These are phyloP conservation scores for Cyprinodon variegatus DNA, from an alignment of 2,113 vertebrate genomes.

Conservation along the genomic window DNA sequence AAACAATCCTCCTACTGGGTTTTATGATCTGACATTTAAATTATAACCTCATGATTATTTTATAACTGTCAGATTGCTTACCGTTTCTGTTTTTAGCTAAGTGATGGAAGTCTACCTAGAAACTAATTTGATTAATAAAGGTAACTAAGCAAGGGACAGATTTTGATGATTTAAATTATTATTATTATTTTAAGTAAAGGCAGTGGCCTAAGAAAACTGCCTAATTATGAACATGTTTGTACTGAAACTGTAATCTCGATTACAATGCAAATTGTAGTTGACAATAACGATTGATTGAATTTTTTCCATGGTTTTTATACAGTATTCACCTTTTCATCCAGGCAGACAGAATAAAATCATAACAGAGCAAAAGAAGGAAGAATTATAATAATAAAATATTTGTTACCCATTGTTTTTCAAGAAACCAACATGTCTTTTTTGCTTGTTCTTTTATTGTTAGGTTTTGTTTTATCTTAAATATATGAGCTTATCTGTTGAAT, in stretches of 20 bases:
- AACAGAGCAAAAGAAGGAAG: background rate
- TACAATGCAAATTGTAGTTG: too few relatives aligned
- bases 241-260: too few relatives aligned
- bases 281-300: too few relatives aligned
- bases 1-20: background rate
- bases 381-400: background rate
- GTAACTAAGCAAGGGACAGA: background rate
- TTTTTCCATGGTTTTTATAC: background rate
- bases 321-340: background rate
- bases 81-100: constrained; percentile 10
- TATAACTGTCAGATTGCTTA: background rate
- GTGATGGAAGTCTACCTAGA: background rate
- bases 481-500: background rate
- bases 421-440: background rate
- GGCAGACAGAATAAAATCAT: background rate
- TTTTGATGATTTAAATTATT: background rate
- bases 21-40: background rate
- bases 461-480: background rate
- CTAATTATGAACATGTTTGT: too few relatives aligned
- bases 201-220: background rate
- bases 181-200: too few relatives aligned
- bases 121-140: background rate
- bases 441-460: background rate
- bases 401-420: background rate
- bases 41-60: background rate